These are phyloP conservation scores for Falcaria lacertinaria DNA, from an alignment of 2,888 invertebrate genomes.

Conservation along the genomic window DNA sequence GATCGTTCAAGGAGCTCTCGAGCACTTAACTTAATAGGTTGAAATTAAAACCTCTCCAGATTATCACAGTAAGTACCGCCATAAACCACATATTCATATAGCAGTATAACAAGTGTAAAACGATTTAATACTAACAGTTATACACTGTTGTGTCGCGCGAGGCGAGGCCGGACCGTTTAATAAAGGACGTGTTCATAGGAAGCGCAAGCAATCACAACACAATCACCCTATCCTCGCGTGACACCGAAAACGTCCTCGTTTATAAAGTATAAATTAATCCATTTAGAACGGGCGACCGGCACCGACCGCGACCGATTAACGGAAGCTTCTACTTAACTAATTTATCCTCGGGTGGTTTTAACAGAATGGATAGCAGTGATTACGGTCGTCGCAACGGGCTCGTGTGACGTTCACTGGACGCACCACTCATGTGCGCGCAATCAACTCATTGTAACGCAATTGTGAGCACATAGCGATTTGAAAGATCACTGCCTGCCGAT, in stretches of 20 bases:
- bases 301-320: constrained; percentile 75
- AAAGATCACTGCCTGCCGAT: not conserved
- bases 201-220: constrained; percentile 76
- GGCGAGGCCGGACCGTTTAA: constrained; percentile 47
- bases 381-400: constrained; percentile 59
- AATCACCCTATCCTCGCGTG: constrained; percentile 78
- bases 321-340: constrained; percentile 81
- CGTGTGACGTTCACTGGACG: constrained; percentile 55
- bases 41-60: constrained; percentile 9
- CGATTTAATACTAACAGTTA: constrained; percentile 7
- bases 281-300: constrained; percentile 74
- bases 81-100: constrained; percentile 16
- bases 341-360: constrained; percentile 80
- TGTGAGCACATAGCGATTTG: constrained; percentile 31
- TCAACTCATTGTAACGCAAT: constrained; percentile 39
- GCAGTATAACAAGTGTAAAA: constrained; percentile 19
- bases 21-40: not conserved
- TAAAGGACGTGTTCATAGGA: constrained; percentile 73
- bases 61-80: constrained; percentile 20
- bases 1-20: not conserved
- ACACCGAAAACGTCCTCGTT: constrained; percentile 79
- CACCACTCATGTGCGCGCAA: constrained; percentile 25
- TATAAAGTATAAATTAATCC: constrained; percentile 81
- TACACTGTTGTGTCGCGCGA: constrained; percentile 17
- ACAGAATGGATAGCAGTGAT: constrained; percentile 81